These are phyloP conservation scores for Progne subis DNA, from an alignment of 2,113 vertebrate species.

Conservation along the genomic window DNA sequence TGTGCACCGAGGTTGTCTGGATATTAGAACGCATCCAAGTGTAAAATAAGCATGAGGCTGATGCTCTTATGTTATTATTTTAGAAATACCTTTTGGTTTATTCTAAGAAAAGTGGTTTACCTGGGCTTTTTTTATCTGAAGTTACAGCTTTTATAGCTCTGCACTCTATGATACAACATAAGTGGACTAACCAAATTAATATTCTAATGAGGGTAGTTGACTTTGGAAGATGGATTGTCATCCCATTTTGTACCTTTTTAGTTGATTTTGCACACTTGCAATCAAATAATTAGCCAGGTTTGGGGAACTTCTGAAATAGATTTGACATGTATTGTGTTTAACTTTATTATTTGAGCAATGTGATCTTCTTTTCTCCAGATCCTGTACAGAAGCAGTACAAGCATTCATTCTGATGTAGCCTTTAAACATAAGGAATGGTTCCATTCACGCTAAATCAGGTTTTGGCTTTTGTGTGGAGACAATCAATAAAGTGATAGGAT, in stretches of 20 bases:
- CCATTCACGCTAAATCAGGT: constrained; percentile 4
- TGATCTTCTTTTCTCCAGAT: neutral
- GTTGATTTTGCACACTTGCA: neutral
- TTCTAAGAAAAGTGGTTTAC: neutral
- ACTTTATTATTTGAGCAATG: neutral
- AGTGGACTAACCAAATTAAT: neutral
- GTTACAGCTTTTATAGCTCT: neutral
- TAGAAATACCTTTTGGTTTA: constrained; percentile 1
- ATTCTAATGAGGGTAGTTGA: neutral
- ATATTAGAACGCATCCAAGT: constrained; percentile 50
- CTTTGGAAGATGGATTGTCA: neutral
- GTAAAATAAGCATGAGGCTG: constrained; percentile 47
- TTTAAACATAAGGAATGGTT: constrained; percentile 4
- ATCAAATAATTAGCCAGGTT: neutral
- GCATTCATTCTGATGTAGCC: neutral
- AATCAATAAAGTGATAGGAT: constrained; percentile 17
- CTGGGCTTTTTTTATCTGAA: neutral
- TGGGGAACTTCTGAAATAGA: neutral
- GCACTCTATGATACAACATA: neutral
- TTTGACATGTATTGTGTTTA: neutral
- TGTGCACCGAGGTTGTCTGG: constrained; percentile 12
- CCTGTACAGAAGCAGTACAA: neutral
- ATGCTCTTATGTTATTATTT: constrained; percentile 22
- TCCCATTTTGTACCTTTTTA: neutral
- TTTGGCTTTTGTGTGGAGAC: constrained; percentile 23